phyloP scores from a whole-genome alignment of 2,113 vertebrate genomes.

The Oceanites oceanicus region DNA sequence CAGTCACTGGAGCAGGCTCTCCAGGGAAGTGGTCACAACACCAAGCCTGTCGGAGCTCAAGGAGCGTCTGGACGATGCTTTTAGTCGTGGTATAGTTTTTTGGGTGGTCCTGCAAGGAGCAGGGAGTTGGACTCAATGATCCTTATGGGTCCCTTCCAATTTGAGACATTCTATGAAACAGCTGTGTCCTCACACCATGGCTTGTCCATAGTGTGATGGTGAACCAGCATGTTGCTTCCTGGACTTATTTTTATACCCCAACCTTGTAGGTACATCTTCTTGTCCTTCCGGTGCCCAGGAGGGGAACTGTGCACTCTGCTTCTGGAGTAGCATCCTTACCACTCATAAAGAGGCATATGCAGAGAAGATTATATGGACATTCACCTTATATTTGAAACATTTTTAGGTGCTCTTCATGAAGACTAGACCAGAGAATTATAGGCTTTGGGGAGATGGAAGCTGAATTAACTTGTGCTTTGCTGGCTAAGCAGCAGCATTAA shows the following conservation, averaged over 20 bases:
- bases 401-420: neutral
- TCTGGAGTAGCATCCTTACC: neutral
- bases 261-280: neutral
- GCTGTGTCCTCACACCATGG: neutral
- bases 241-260: neutral
- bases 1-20: neutral
- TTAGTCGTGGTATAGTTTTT: neutral
- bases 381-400: neutral
- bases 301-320: neutral
- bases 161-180: neutral
- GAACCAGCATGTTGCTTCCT: rapidly evolving
- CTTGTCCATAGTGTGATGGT: neutral
- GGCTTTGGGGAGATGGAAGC: neutral
- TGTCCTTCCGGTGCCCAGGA: neutral
- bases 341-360: neutral
- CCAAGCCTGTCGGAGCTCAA: neutral
- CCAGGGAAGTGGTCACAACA: neutral
- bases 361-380: neutral
- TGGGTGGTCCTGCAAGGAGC: neutral
- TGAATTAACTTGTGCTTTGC: constrained; percentile 8
- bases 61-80: neutral
- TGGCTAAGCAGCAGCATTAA: constrained; percentile 11
- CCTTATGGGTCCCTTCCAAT: neutral
- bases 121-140: neutral
- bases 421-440: neutral